These are phyloP conservation scores for Urocyon cinereoargenteus DNA, from an alignment of 2,797 vertebrate species.

Conservation along the genomic window DNA sequence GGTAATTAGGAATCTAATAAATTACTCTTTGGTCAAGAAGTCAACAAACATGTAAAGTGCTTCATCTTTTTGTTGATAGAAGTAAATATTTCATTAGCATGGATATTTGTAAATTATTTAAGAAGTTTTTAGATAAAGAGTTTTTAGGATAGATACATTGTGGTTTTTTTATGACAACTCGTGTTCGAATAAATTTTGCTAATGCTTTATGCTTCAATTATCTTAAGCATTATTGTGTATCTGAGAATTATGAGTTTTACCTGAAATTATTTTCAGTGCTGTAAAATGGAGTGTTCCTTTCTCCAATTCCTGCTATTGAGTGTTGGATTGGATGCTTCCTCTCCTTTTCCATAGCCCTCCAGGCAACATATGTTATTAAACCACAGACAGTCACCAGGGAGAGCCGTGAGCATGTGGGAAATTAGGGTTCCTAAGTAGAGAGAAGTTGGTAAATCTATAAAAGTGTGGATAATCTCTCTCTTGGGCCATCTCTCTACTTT, in stretches of 20 bases:
- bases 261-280: constrained; percentile 27
- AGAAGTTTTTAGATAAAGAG: constrained; percentile 9
- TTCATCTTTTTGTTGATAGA: not conserved
- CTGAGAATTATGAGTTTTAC: not conserved
- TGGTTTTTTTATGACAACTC: not conserved
- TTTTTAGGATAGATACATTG: not conserved
- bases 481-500: constrained; percentile 54
- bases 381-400: constrained; percentile 72
- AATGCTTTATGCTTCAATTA: not conserved
- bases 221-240: constrained; percentile 17
- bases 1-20: not conserved
- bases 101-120: constrained; percentile 29
- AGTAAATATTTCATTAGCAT: not conserved
- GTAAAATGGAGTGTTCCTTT: not conserved
- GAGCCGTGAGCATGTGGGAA: constrained; percentile 73
- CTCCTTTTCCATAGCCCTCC: constrained; percentile 48
- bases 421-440: constrained; percentile 80
- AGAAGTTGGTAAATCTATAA: constrained; percentile 80
- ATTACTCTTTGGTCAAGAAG: not conserved
- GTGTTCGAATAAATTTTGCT: not conserved
- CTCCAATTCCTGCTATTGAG: constrained; percentile 27
- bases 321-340: not conserved
- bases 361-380: constrained; percentile 82
- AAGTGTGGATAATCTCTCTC: constrained; percentile 75
- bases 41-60: not conserved